These are phyloP conservation scores for Umimayanthus chanpuru DNA, from an alignment of 92 coral and sea anemone species.

Conservation along the genomic window DNA sequence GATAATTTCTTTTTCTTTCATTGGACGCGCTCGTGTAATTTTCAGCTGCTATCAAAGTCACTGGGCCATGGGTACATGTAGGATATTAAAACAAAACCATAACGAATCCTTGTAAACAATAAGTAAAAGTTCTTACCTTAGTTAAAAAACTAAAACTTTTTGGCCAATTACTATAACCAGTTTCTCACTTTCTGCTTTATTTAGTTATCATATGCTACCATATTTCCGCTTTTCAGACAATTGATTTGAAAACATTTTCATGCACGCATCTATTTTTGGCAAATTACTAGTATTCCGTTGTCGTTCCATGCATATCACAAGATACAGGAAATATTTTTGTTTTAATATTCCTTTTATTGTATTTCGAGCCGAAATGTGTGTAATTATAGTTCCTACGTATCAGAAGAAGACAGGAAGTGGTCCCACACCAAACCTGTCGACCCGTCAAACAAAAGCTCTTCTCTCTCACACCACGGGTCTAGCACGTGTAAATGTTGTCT, in stretches of 20 bases:
- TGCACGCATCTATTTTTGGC: constrained; percentile 12
- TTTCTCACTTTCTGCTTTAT: background rate
- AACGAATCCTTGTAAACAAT: background rate
- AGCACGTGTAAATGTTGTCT: constrained; percentile 21
- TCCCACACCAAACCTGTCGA: too few relatives aligned
- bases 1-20: background rate
- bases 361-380: constrained; percentile 25
- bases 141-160: background rate
- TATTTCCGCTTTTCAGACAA: background rate
- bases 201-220: too few relatives aligned
- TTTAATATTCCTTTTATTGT: constrained; percentile 10
- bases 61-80: background rate
- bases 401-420: constrained; percentile 12
- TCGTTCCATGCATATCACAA: background rate
- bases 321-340: constrained; percentile 29
- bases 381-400: background rate
- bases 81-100: background rate
- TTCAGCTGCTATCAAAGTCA: background rate
- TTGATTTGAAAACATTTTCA: background rate
- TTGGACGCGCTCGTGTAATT: background rate
- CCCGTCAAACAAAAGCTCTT: background rate
- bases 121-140: background rate
- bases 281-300: constrained; percentile 11
- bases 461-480: background rate
- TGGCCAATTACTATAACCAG: background rate